Percentiles rank a stretch among this genome's conserved stretches.
phyloP scores from a whole-genome alignment of 2,113 vertebrate genomes.

The Hippopotamus amphibius region DNA sequence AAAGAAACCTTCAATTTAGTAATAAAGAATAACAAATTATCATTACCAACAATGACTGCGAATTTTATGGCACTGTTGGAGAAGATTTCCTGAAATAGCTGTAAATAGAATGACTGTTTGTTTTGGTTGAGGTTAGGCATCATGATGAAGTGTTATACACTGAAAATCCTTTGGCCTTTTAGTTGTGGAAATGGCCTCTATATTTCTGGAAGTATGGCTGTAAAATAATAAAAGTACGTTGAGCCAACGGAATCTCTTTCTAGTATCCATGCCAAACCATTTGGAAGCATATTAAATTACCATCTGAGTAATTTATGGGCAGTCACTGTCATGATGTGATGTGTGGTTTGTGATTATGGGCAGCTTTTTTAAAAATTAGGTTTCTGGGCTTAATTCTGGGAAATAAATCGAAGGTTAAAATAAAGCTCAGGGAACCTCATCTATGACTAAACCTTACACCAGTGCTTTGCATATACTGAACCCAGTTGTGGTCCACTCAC shows the following conservation, averaged over 20 bases:
- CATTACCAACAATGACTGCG: background rate
- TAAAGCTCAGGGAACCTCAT: background rate
- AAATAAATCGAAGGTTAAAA: background rate
- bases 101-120: background rate
- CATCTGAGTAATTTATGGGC: background rate
- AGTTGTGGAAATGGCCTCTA: background rate
- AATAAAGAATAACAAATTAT: constrained; percentile 38
- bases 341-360: background rate
- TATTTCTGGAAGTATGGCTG: background rate
- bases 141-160: background rate
- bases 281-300: constrained; percentile 44
- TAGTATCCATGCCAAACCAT: background rate
- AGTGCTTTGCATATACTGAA: background rate
- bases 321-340: background rate
- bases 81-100: constrained; percentile 14
- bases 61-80: background rate
- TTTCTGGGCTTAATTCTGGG: constrained; percentile 25
- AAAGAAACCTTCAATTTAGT: constrained; percentile 21
- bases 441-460: background rate
- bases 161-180: constrained; percentile 30
- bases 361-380: constrained; percentile 1
- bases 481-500: background rate
- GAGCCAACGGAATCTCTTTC: constrained; percentile 2
- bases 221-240: constrained; percentile 46
- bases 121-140: background rate